Conservation (phyloP, 2,888 invertebrate species). For the Drosophila buzzatii region DNA sequence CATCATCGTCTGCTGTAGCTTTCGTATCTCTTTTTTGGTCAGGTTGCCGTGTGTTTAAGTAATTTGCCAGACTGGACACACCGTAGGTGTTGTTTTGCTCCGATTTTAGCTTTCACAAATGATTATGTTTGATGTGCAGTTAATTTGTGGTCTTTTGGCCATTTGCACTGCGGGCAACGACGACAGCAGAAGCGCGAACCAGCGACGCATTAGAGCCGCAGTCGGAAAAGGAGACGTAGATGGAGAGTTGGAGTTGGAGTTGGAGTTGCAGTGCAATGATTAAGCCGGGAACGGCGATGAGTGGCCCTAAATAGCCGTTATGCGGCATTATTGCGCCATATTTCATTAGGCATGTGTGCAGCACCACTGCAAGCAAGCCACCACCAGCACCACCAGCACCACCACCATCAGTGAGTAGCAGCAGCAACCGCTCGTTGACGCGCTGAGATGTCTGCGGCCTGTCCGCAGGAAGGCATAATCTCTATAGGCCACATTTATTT, state of each 20-base stretch:
- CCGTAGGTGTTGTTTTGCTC: slow-evolving; percentile 59
- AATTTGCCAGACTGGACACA: slow-evolving; percentile 70
- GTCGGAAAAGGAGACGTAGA: neutral
- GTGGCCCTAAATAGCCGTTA: slow-evolving; percentile 79
- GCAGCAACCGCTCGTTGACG: slow-evolving; percentile 24
- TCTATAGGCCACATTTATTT: slow-evolving; percentile 83
- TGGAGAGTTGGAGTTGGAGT: neutral
- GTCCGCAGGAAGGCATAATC: slow-evolving; percentile 73
- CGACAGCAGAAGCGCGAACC: slow-evolving; percentile 65
- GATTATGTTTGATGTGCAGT: slow-evolving; percentile 84
- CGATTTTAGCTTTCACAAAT: slow-evolving; percentile 81
- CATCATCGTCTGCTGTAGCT: neutral
- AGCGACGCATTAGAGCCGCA: slow-evolving; percentile 67
- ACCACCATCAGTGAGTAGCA: neutral
- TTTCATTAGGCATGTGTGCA: slow-evolving; percentile 68
- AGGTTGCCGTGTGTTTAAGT: slow-evolving; percentile 72
- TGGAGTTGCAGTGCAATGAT: slow-evolving; percentile 26
- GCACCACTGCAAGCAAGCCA: neutral
- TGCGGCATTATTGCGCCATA: slow-evolving; percentile 76
- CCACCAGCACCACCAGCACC: neutral
- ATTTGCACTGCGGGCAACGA: slow-evolving; percentile 48
- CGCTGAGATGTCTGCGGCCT: slow-evolving; percentile 47
- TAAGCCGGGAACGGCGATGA: slow-evolving; percentile 50
- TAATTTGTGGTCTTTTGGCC: slow-evolving; percentile 76
- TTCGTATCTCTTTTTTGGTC: slow-evolving; percentile 44